Evolutionary conservation across 2,888 invertebrate species (phyloP), one percentile per base, ranked within the genome.

Genomic region (Rhagophthalmus giganteus): DNA sequence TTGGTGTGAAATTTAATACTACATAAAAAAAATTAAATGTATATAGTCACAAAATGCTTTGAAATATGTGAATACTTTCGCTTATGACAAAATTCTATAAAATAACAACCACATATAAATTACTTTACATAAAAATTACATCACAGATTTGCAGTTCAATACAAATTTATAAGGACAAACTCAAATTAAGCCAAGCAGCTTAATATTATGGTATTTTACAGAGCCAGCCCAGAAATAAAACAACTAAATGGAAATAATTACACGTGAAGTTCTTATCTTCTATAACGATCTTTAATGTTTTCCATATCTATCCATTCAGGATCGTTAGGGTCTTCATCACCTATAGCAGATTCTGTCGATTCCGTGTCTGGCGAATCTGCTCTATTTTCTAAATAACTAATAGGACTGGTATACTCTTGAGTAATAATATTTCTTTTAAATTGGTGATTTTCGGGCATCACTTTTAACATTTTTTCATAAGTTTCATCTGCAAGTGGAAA

Each of bases 261-360:
- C 46, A 35, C 33, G 40, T 48, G 51, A 49, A 52, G 47, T 38
- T 57, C 59, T 52, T 74, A 74, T 70, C 70, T 62, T 68, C 69
- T 65, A 70, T 74, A 59, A 59, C 74, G 63, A 68, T 72, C 73
- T 46, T 66, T 64, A 20, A 65, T 60, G 45, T 65, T 60, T 58
- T 71, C 73, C 60, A 69, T 69, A 53, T 77, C 79, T 42, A 78
- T 84, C 92, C 92, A 92, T 69, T 91, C 91, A 3, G 86, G 86
- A 77, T 91, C 91, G 70, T 90, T 89, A 14, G 90, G 90, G 74
- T 91, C 91, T 69, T 90, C 90, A 57, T 88, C 88, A 55, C 81
- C 83, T 39, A 80, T 77, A 39, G 81, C 82, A 13, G 84, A 83
- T 62, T 79, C 78, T 40, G 78, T 79, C 44, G 77, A 76, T 59